phyloP scores from a whole-genome alignment of 2,113 vertebrate species.

The Coregonus clupeaformis region DNA sequence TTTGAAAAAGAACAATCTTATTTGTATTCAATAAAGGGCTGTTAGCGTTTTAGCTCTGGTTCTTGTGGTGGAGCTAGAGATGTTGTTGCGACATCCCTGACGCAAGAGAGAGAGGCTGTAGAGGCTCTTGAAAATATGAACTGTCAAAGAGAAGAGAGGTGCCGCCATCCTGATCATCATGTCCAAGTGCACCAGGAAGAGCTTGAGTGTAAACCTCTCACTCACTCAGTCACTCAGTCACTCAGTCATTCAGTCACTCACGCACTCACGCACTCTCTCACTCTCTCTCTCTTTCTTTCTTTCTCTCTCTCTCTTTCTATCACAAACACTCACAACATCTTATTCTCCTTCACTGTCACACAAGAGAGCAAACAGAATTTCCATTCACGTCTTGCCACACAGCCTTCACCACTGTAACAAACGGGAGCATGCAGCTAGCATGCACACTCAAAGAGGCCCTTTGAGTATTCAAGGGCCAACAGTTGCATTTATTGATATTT shows the following conservation, averaged over 20 bases:
- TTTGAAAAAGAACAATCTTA: not conserved
- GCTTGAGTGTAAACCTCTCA: conserved; percentile 53
- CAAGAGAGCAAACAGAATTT: conserved; percentile 68
- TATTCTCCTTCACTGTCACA: conserved; percentile 46
- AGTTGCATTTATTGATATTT: conserved; percentile 76
- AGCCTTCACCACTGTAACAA: conserved; percentile 59
- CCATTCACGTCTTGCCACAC: conserved; percentile 68
- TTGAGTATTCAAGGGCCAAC: conserved; percentile 76
- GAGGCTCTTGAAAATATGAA: conserved; percentile 71
- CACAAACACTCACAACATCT: conserved; percentile 49
- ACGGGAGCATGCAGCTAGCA: conserved; percentile 70
- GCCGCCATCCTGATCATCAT: conserved; percentile 57
- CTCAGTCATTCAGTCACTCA: too few relatives aligned
- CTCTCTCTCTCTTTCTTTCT: conserved; percentile 33
- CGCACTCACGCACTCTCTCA: conserved; percentile 21
- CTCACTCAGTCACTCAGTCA: conserved; percentile 25
- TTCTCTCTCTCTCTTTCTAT: not conserved
- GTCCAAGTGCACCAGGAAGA: conserved; percentile 58
- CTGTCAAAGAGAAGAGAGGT: conserved; percentile 61
- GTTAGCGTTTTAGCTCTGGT: conserved; percentile 26
- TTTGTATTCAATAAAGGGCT: not conserved
- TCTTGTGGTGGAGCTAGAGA: conserved; percentile 32
- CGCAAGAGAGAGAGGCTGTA: conserved; percentile 51
- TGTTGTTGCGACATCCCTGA: conserved; percentile 33
- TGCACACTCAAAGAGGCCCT: conserved; percentile 70